A percentile compares a stretch with the other conserved stretches of the same genome.
Conservation (phyloP, 2,797 vertebrate species). For the Scyliorhinus canicula region DNA sequence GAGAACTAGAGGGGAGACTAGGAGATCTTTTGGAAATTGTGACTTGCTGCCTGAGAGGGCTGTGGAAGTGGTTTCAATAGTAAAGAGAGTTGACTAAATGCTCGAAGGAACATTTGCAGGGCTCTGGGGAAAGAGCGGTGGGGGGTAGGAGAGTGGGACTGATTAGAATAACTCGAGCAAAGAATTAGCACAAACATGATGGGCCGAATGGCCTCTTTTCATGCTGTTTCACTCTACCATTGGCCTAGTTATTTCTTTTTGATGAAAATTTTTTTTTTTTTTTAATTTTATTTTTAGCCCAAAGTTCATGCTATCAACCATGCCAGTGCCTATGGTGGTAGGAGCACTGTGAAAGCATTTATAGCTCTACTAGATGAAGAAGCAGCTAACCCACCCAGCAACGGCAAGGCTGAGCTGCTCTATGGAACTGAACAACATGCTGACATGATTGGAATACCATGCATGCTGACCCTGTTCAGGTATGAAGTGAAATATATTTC, state of each 20-base stretch:
- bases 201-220: not conserved
- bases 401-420: slow-evolving; percentile 77
- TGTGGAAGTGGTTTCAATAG: not conserved
- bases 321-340: slow-evolving; percentile 75
- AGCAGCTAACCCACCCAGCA: slow-evolving; percentile 61
- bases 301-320: slow-evolving; percentile 80
- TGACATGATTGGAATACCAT: slow-evolving; percentile 50
- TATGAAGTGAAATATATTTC: slow-evolving; percentile 47
- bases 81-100: not conserved
- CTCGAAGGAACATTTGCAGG: not conserved
- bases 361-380: slow-evolving; percentile 79
- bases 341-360: slow-evolving; percentile 78
- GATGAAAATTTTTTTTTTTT: not conserved
- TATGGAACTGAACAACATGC: slow-evolving; percentile 60
- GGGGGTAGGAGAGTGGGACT: not conserved
- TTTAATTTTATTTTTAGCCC: slow-evolving; percentile 61
- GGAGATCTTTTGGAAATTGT: not conserved
- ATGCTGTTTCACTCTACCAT: not conserved
- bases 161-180: not conserved
- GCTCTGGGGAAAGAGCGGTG: not conserved
- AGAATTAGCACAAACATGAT: not conserved
- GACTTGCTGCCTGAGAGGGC: not conserved
- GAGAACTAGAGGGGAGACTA: too few relatives aligned
- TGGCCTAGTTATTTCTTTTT: not conserved
- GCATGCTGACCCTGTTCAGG: slow-evolving; percentile 74